These are phyloP conservation scores for Orchesella flavescens DNA, from an alignment of 2,888 invertebrate genomes.

Conservation along the genomic window DNA sequence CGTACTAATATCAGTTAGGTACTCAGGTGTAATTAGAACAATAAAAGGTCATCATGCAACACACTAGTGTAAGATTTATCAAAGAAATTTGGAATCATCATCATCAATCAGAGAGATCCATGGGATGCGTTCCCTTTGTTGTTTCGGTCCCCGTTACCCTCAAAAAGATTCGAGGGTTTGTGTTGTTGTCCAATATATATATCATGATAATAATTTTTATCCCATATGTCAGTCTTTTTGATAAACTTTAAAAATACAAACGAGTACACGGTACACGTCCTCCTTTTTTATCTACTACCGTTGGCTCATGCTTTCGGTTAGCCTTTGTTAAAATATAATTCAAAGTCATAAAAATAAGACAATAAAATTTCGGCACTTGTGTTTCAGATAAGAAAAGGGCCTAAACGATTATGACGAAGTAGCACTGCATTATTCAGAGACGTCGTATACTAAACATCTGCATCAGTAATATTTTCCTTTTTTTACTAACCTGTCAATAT, in stretches of 20 bases:
- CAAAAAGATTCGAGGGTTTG: background rate
- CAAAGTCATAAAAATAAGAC: slow-evolving; percentile 51
- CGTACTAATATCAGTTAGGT: no score
- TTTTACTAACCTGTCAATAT: slow-evolving; percentile 40
- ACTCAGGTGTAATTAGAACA: slow-evolving; percentile 56
- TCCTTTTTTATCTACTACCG: slow-evolving; percentile 33
- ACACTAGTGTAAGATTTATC: slow-evolving; percentile 56
- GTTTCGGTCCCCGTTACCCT: background rate
- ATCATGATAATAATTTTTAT: slow-evolving; percentile 53
- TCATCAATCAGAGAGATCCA: background rate
- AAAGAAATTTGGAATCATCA: slow-evolving; percentile 18
- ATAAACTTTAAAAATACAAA: slow-evolving; percentile 57
- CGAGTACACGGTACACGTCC: slow-evolving; percentile 11
- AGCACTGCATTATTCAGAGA: slow-evolving; percentile 13
- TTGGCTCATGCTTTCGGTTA: slow-evolving; percentile 55
- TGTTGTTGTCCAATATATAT: no score
- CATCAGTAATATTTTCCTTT: slow-evolving; percentile 28
- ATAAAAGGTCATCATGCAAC: slow-evolving; percentile 57
- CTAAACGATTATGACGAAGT: background rate
- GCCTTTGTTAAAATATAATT: slow-evolving; percentile 41
- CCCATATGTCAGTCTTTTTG: slow-evolving; percentile 51
- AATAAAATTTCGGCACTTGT: slow-evolving; percentile 63
- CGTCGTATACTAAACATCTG: background rate
- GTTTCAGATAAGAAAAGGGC: slow-evolving; percentile 36
- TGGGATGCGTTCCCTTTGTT: slow-evolving; percentile 29